Evolutionary conservation across 1,140 invertebrate genomes (phyloP), one percentile per base, ranked within the genome.

Genomic region (Liolophura sinensis): DNA sequence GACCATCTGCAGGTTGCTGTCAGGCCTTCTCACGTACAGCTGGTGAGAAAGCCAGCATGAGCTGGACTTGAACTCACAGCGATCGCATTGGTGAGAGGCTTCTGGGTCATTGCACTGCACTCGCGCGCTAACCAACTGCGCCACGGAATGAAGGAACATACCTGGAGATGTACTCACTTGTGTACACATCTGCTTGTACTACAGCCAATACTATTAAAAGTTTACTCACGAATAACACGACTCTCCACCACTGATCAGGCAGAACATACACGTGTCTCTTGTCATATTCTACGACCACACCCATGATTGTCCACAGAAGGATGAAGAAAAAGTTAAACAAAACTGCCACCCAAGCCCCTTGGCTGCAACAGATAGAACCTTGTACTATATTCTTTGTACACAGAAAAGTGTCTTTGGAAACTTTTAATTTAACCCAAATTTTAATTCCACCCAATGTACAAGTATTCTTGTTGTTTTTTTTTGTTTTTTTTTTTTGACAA

Each of bases 291-390:
- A 78, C 68, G n/a, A 74, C 25, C 1, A 82, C 72, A 20, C 75
- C 81, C 57, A 79, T 74, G 14, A 76, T 64, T 18, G 80, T 79
- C 82, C 82, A 84, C 55, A 82, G 31, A 18, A 81, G 24, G 24
- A 82, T 82, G 74, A 82, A 84, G 1, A 78, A 15, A 49, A 82
- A 72, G 62, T 82, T 82, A 22, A 82, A 27, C 0, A 79, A n/a
- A 22, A 82, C 58, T 47, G 73, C 72, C 31, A 75, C 51, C 55
- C 72, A 64, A 1, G 82, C 77, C 57, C 79, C 69, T 58, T 73
- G 73, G 57, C 82, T 83, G 60, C 60, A 73, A 31, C 40, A 51
- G 51, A 54, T 63, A 55, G 40, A 67, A 24, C 64, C 48, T 40
- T 64, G 6, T 3, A 40, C 31, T 40, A n/a, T n/a, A n/a, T n/a